Evolutionary conservation across 2,797 vertebrate genomes (phyloP).

Genomic region (Caiman crocodilus): DNA sequence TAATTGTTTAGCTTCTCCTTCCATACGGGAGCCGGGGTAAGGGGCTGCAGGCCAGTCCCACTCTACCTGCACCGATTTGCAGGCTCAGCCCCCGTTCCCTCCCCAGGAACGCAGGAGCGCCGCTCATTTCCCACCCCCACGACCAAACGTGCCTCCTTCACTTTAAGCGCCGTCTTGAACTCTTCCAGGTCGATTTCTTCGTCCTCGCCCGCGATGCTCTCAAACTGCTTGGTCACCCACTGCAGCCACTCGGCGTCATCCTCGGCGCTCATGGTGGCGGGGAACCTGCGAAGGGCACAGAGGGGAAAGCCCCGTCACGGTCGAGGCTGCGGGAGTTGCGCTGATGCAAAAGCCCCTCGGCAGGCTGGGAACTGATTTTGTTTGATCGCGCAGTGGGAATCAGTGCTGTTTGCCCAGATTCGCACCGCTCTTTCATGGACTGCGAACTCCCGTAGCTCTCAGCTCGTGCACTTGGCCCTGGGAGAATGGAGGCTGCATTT

Average conservation of each 20-base stretch:
- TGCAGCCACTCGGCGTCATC: conserved; percentile 88
- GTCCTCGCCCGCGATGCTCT: conserved; percentile 86
- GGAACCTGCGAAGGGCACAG: neutral
- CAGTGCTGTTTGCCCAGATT: neutral
- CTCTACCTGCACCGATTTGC: fast-evolving
- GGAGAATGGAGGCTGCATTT: neutral
- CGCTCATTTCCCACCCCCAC: neutral
- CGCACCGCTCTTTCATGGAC: no score
- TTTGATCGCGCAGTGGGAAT: neutral
- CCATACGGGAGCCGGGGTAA: fast-evolving
- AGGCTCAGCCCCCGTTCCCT: fast-evolving
- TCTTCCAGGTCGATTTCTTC: conserved; percentile 87
- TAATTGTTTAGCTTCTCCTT: neutral
- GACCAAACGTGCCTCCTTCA: conserved; percentile 88
- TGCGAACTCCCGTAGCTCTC: no score
- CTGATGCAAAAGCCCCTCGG: neutral
- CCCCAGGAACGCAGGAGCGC: neutral
- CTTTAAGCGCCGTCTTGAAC: conserved; percentile 89
- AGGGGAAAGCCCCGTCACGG: neutral
- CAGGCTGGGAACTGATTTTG: neutral
- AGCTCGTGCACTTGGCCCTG: neutral
- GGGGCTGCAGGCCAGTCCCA: fast-evolving
- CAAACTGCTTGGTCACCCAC: conserved; percentile 89
- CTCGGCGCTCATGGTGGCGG: conserved; percentile 72
- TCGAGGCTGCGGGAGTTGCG: neutral